Evolutionary conservation across 1,140 invertebrate genomes (phyloP), one percentile per base, ranked within the genome.

Genomic region (Drosophila jambulina): DNA sequence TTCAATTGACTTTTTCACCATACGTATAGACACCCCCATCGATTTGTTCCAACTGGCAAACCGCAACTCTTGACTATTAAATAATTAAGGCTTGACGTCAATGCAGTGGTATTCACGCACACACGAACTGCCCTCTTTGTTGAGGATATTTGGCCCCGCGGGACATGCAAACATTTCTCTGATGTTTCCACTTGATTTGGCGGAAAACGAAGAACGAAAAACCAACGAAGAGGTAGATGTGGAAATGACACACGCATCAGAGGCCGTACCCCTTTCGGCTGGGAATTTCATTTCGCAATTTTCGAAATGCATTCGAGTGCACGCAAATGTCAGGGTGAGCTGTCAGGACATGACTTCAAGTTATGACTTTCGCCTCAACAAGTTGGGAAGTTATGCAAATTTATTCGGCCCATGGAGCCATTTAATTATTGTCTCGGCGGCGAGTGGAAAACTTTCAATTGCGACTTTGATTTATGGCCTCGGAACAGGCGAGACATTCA

Each of bases 61-160:
- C 54, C 51, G 27, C 60, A 62, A 43, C 42, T 59, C 45, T 34
- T 71, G 42, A 17, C 51, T 53, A 48, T 51, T 69, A 65, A 70
- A 80, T 83, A 82, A 82, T 82, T 82, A 83, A 79, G 49, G 51
- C 53, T 68, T 84, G 81, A 84, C 82, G 81, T 84, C 82, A 84
- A 61, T 80, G 45, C 68, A 71, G 68, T 71, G 57, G 65, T 48
- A n/a, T 46, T 58, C 49, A 49, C 58, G 25, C 53, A 56, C 46
- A 79, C 48, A 54, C 51, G 15, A 54, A 54, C 32, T 54, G 21
- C 32, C 46, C 25, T 21, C 45, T 32, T 54, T 51, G 46, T 36
- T n/a, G 34, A 51, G 43, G 63, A 45, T 46, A 71, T 71, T 32
- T 32, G 29, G 65, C 10, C 65, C 68, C 65, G 6, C 36, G 65